Evolutionary conservation across 2,888 invertebrate species (phyloP), one percentile per base, ranked within the genome.

Genomic region (Emmelina monodactyla): DNA sequence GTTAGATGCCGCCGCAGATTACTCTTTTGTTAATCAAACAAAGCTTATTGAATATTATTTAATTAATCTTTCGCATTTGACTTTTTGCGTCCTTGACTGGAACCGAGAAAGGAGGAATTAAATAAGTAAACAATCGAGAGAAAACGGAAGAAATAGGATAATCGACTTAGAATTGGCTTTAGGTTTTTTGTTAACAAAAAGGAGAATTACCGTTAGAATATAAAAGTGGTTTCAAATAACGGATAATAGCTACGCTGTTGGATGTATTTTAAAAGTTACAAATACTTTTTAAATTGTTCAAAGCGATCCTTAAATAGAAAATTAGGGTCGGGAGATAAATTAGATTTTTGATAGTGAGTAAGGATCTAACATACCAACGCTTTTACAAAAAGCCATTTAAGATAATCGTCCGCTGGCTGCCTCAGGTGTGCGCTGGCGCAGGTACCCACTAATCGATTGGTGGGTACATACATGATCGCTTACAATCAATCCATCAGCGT

Each of bases 401-500:
- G 62, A 67, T 75, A 73, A 75, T 72, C 66, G 70, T 56, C 60
- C 57, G 62, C 63, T 63, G 66, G 62, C 55, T 52, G 45, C 60
- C 71, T 67, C 37, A 50, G 43, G 66, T 69, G 64, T 58, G 52
- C 51, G 59, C 49, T 51, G 42, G 61, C 55, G 60, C 64, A 68
- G 63, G 64, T 68, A 68, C n/a, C n/a, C n/a, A n/a, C 71, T 78
- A 73, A 78, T 76, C 75, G 73, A 75, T 75, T 64, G 69, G 67
- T 64, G 64, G 58, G 66, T 62, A 62, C 65, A 58, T 65, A 69
- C 58, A 51, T 47, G 62, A 56, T 55, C 68, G 64, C 67, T 70
- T 65, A 76, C 71, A 70, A 76, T 78, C 76, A 75, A 79, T 79
- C 76, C 68, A 79, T 79, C 78, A 78, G 69, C 66, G 62, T 72